Evolutionary conservation across 2,888 invertebrate species (phyloP), one percentile per base, ranked within the genome.

Genomic region (Thymelicus sylvestris): DNA sequence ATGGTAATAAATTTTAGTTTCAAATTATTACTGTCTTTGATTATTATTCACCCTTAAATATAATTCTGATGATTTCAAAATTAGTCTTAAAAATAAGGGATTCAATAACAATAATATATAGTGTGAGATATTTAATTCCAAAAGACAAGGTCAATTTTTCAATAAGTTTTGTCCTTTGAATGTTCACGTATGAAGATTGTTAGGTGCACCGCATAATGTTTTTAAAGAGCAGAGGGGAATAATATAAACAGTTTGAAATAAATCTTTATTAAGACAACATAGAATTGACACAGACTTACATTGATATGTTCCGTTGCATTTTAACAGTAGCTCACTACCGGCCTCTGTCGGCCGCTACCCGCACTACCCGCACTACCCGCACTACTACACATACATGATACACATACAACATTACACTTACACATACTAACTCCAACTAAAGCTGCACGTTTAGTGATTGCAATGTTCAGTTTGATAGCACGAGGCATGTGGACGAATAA

Each of bases 271-370:
- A 77, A 85, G 81, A 84, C 72, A 89, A 92, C 89, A 91, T 86
- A 81, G 79, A 91, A 89, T 91, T 88, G 87, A 91, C 91, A 91
- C 82, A 74, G 75, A 85, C 83, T 83, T 85, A 75, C 71, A 75
- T 73, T 83, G 84, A 88, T 86, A 88, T 89, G 87, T 83, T 79
- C 55, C 24, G 63, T 69, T 69, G 57, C 64, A 55, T 59, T 59
- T 64, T 41, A 59, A 69, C 69, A 62, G 64, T 24, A 57, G 48
- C 57, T 24, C 24, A 50, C 64, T 64, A 64, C 39, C 38, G n/a
- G 15, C 15, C 52, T 8, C 15, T 3, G 8, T 0, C 24, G 24
- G 6, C 55, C 24, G 8, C 55, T 24, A 55, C 12, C 15, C 5
- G 31, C 31, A 50, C 50, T 19, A 19, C 19, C 19, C 19, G 19